Conservation (phyloP, 2,888 invertebrate species). For the Odontocolon sp. region DNA sequence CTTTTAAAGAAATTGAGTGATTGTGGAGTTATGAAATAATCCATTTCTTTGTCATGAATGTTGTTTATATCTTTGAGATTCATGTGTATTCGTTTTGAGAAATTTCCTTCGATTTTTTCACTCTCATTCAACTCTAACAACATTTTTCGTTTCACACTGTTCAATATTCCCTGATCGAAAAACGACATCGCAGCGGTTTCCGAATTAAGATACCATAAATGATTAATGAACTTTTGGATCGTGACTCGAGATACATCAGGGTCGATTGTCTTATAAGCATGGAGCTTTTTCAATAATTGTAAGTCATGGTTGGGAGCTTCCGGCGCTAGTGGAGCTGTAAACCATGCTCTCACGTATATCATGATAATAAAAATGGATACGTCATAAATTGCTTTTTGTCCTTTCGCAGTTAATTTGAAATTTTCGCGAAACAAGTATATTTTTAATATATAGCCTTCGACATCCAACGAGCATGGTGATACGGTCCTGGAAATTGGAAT, state of each 20-base stretch:
- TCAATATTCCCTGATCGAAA: conserved; percentile 24
- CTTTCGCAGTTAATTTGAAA: conserved; percentile 32
- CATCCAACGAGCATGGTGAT: conserved; percentile 54
- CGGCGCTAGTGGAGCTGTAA: conserved; percentile 33
- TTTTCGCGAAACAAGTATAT: conserved; percentile 48
- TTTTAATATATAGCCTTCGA: conserved; percentile 54
- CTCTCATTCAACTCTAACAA: conserved; percentile 10
- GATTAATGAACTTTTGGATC: conserved; percentile 31
- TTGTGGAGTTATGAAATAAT: conserved; percentile 34
- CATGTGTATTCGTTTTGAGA: conserved; percentile 15
- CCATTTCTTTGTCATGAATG: conserved; percentile 11
- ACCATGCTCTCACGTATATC: conserved; percentile 46
- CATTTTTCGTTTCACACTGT: conserved; percentile 21
- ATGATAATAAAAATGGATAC: conserved; percentile 45
- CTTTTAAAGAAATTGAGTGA: conserved; percentile 23
- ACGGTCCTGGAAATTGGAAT: conserved; percentile 44
- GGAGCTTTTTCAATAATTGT: conserved; percentile 44
- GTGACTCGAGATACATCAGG: conserved; percentile 31
- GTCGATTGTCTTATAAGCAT: conserved; percentile 31
- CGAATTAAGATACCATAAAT: conserved; percentile 32
- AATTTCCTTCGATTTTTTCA: conserved; percentile 12
- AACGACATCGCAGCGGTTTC: conserved; percentile 36
- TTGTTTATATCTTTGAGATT: conserved; percentile 20
- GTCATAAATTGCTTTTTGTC: conserved; percentile 25
- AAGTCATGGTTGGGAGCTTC: conserved; percentile 41